Evolutionary conservation across 2,113 vertebrate species (phyloP).

Genomic region (Poeciliopsis occidentalis): DNA sequence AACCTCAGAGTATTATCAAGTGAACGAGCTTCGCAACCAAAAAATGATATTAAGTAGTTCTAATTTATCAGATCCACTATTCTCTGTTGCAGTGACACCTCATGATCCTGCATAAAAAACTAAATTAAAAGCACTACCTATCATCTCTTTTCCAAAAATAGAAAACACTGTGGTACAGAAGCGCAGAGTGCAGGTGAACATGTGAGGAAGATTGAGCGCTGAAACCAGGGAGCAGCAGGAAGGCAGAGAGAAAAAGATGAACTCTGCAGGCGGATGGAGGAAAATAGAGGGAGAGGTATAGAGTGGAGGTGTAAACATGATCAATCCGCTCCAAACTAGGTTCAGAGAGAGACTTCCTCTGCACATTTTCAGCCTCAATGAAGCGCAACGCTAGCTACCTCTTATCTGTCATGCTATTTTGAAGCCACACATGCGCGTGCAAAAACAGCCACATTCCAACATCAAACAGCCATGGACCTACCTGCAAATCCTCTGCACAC

Average conservation of each 20-base stretch:
- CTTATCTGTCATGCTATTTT: constrained; percentile 71
- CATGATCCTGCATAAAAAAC: constrained; percentile 14
- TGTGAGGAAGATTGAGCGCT: constrained; percentile 26
- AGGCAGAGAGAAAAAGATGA: constrained; percentile 44
- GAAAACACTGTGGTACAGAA: constrained; percentile 11
- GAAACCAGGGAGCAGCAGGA: constrained; percentile 23
- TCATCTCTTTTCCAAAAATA: constrained; percentile 11
- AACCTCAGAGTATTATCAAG: neutral
- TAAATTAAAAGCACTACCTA: constrained; percentile 25
- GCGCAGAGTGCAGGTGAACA: constrained; percentile 17
- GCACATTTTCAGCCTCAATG: constrained; percentile 75
- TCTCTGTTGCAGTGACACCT: constrained; percentile 9
- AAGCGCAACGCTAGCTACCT: constrained; percentile 67
- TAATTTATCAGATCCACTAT: neutral
- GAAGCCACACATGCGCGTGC: constrained; percentile 32
- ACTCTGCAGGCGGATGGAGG: constrained; percentile 33
- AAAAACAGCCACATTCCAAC: constrained; percentile 28
- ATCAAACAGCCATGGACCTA: constrained; percentile 24
- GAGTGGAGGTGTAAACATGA: constrained; percentile 73
- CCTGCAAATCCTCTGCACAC: constrained; percentile 42
- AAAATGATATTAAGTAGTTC: neutral
- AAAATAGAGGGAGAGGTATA: constrained; percentile 41
- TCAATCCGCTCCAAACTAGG: constrained; percentile 73
- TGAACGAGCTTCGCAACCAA: constrained; percentile 15
- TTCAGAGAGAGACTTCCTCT: constrained; percentile 68